phyloP scores from a whole-genome alignment of 2,888 invertebrate genomes.

The Drosophila algonquin region DNA sequence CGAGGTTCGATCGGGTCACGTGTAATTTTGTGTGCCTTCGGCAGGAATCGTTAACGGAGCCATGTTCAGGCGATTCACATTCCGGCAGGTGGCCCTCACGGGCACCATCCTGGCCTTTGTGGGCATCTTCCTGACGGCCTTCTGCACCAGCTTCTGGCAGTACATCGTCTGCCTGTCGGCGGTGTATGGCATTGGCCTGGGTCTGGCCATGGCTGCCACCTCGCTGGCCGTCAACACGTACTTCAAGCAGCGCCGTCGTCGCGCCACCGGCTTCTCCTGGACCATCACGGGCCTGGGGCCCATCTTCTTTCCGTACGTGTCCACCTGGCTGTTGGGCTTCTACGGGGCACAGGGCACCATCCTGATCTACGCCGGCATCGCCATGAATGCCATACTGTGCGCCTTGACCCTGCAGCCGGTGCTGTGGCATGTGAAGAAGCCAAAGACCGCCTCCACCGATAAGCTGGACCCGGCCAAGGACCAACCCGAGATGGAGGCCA shows the following conservation, averaged over 20 bases:
- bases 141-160: conserved; percentile 87
- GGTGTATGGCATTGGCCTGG: conserved; percentile 88
- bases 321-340: conserved; percentile 86
- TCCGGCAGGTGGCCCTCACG: conserved; percentile 87
- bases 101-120: conserved; percentile 86
- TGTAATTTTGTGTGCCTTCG: conserved; percentile 6
- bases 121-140: conserved; percentile 87
- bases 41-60: conserved; percentile 88
- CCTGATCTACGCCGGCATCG: conserved; percentile 88
- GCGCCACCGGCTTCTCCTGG: conserved; percentile 90
- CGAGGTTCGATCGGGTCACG: too few species aligned
- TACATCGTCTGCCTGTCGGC: conserved; percentile 88
- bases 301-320: conserved; percentile 89
- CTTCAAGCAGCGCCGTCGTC: conserved; percentile 88
- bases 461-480: conserved; percentile 27
- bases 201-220: conserved; percentile 88
- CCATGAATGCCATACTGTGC: conserved; percentile 88
- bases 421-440: conserved; percentile 87
- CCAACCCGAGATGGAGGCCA: conserved; percentile 59
- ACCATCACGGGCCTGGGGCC: conserved; percentile 90
- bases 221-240: conserved; percentile 90
- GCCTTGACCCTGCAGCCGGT: conserved; percentile 89
- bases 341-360: conserved; percentile 89
- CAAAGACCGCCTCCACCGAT: conserved; percentile 17
- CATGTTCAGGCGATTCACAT: conserved; percentile 88